Evolutionary conservation across 2,888 invertebrate genomes (phyloP).

Genomic region (Erebia ligea): DNA sequence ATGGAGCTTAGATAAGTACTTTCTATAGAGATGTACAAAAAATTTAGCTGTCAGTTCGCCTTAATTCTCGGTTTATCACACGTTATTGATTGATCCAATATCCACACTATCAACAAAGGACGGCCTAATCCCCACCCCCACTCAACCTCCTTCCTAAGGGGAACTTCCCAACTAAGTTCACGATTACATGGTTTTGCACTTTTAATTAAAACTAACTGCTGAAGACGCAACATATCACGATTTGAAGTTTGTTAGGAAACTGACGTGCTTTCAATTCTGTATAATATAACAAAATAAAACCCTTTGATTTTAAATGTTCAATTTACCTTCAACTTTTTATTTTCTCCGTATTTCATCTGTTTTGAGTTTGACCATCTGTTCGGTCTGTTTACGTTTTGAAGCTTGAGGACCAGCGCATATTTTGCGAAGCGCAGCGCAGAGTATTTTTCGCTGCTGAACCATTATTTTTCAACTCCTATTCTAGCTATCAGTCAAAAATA

Average conservation of each 20-base stretch:
- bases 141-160: conserved; percentile 1
- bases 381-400: no score
- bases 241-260: not conserved
- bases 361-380: no score
- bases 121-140: conserved; percentile 1
- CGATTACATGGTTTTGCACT: conserved; percentile 6
- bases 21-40: not conserved
- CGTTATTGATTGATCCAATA: conserved; percentile 8
- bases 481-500: no score
- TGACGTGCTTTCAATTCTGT: not conserved
- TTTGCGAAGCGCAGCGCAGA: no score
- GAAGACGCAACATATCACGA: conserved; percentile 4
- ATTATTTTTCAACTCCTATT: no score
- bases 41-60: not conserved
- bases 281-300: no score
- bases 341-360: no score
- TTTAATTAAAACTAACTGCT: conserved; percentile 14
- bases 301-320: no score
- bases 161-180: conserved; percentile 12
- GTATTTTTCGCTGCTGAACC: no score
- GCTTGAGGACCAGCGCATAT: no score
- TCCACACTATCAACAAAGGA: conserved; percentile 12
- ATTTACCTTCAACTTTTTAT: no score
- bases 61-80: not conserved
- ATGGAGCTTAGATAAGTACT: not conserved